Percentiles rank a stretch among this genome's conserved stretches.
Conservation (phyloP, 1,140 invertebrate species). For the Vanessa tameamea region DNA sequence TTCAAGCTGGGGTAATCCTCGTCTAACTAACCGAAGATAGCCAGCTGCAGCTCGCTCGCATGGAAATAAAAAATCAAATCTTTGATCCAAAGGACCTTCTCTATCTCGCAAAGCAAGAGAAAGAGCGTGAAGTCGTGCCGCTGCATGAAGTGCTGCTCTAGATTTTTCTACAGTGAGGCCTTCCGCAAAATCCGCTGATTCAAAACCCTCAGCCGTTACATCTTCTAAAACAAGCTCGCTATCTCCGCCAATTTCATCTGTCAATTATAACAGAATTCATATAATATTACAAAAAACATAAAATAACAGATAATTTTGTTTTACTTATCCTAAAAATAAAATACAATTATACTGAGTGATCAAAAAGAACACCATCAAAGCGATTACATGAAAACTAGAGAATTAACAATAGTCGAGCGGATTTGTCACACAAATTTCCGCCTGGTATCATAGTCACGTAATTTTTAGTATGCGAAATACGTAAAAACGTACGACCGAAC, state of each 20-base stretch:
- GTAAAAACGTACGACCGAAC: neutral
- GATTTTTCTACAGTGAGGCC: conserved; percentile 85
- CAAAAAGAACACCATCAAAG: too few species aligned
- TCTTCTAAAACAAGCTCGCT: conserved; percentile 80
- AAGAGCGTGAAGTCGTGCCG: conserved; percentile 86
- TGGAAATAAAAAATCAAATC: conserved; percentile 88
- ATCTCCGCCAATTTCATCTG: conserved; percentile 82
- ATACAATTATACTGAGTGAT: too few species aligned
- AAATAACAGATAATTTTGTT: too few species aligned
- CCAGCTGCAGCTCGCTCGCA: conserved; percentile 88
- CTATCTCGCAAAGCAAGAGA: conserved; percentile 85
- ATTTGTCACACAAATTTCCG: neutral
- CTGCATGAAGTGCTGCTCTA: conserved; percentile 84
- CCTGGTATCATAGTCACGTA: conserved; percentile 13
- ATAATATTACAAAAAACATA: neutral
- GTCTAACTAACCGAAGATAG: conserved; percentile 87
- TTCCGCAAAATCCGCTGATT: conserved; percentile 83
- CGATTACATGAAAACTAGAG: too few species aligned
- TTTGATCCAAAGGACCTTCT: conserved; percentile 83
- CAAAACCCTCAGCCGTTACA: conserved; percentile 72
- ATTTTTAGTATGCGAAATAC: conserved; percentile 15
- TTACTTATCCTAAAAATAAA: too few species aligned
- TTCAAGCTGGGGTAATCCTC: conserved; percentile 87
- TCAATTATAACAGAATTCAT: conserved; percentile 39
- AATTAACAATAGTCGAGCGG: too few species aligned